Evolutionary conservation across 2,113 vertebrate genomes (phyloP).

Genomic region (Thinocorus orbignyianus): DNA sequence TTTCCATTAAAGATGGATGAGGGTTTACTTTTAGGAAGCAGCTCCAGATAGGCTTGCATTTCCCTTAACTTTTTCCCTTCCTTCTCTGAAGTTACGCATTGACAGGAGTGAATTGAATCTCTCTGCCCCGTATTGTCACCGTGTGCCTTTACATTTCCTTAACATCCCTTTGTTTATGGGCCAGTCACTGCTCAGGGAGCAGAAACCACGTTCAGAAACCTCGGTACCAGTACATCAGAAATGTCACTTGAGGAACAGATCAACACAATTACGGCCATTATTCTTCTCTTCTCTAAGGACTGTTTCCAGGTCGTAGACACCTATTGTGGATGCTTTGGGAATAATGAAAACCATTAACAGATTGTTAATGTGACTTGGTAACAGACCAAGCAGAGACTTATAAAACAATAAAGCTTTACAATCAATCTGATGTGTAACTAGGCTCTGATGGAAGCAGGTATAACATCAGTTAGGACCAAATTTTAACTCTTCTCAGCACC

Average conservation of each 20-base stretch:
- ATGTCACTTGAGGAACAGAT: slow-evolving; percentile 47
- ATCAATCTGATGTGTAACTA: slow-evolving; percentile 63
- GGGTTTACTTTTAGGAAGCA: background rate
- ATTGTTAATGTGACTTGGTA: slow-evolving; percentile 72
- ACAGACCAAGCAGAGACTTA: slow-evolving; percentile 62
- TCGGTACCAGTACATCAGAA: background rate
- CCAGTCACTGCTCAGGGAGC: background rate
- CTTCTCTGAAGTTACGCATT: background rate
- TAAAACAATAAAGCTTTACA: slow-evolving; percentile 70
- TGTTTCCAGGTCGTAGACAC: slow-evolving; percentile 60
- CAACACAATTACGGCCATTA: slow-evolving; percentile 11
- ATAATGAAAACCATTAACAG: slow-evolving; percentile 71
- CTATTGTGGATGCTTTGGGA: slow-evolving; percentile 64
- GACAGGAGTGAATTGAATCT: background rate
- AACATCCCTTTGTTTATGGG: background rate
- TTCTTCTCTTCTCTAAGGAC: slow-evolving; percentile 47
- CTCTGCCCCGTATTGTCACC: background rate
- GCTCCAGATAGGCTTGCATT: background rate
- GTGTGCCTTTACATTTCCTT: background rate
- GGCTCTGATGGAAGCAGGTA: slow-evolving; percentile 34
- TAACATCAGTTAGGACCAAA: background rate
- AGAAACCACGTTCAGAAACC: background rate
- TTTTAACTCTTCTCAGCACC: slow-evolving; percentile 7
- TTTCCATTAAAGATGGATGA: background rate
- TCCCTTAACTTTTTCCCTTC: background rate